Conservation (phyloP, 2,113 vertebrate genomes). For the Neolamprologus toae region DNA sequence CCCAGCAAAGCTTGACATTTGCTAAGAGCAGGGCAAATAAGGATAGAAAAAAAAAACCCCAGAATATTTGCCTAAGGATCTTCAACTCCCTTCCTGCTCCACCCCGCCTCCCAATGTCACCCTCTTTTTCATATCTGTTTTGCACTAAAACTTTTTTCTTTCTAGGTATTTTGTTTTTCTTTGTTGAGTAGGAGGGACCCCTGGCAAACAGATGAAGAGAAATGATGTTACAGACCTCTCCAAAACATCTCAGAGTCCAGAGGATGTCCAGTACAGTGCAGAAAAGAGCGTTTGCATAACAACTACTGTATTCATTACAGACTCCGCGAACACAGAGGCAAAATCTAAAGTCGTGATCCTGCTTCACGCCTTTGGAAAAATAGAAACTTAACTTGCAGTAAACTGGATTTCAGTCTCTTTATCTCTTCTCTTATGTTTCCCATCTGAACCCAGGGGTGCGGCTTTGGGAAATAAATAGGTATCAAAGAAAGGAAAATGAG, state of each 20-base stretch:
- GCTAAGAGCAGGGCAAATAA: constrained; percentile 32
- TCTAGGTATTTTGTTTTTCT: constrained; percentile 16
- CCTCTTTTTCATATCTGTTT: background rate
- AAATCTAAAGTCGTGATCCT: background rate
- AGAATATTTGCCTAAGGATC: constrained; percentile 35
- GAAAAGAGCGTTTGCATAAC: constrained; percentile 5
- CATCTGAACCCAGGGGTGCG: constrained; percentile 2
- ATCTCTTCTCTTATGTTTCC: background rate
- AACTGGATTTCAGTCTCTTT: background rate
- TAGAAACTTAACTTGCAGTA: constrained; percentile 11
- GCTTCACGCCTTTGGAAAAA: background rate
- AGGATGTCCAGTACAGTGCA: background rate
- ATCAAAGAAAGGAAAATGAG: constrained; percentile 30
- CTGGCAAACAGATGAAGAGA: constrained; percentile 12
- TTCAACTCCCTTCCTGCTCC: background rate
- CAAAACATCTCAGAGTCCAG: constrained; percentile 10
- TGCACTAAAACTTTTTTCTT: background rate
- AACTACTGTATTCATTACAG: constrained; percentile 10
- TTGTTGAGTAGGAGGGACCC: background rate
- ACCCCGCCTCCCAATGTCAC: background rate
- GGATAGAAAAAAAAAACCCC: background rate
- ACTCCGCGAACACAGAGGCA: background rate
- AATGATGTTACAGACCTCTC: constrained; percentile 5
- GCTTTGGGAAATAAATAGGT: constrained; percentile 37
- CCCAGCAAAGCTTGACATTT: constrained; percentile 38